Base-by-base conservation (phyloP, 2,888 invertebrate genomes). In the Theretra japonica region DNA sequence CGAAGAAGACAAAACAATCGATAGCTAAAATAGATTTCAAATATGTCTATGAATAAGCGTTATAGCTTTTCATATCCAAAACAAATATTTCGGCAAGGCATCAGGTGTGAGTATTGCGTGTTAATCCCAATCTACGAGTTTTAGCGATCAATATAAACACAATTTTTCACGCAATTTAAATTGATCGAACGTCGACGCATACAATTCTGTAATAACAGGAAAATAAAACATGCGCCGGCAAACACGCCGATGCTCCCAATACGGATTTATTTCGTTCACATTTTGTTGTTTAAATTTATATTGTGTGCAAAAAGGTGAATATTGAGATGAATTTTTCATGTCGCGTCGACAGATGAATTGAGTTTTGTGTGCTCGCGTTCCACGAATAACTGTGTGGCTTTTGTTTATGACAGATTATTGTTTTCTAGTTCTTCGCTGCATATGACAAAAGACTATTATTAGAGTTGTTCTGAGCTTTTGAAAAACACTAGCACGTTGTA, bases 201-300 rank as follows among this genome's bases (percentile, higher is more conserved):
- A 73, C 74, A 56, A 56, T 69, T 30, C 28, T 11, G 50, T 69
- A 62, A 75, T 73, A 75, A 73, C 70, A 73, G 70, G 75, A 79
- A 76, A 75, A 76, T 78, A 76, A 76, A 82, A 82, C 78, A 81
- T 78, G 76, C 76, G 75, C 60, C 70, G 68, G 69, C 73, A 74
- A 79, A 78, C 73, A 78, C 70, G 70, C 69, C 70, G 7, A 70
- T 60, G 70, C 41, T 74, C 72, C 69, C 73, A 77, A 81, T 80
- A 73, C 68, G 74, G 68, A 74, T 78, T 78, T 77, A 75, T 74
- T 74, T 56, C 74, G 68, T 58, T 69, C 71, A 72, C 59, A 75
- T 74, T 73, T 73, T 58, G 72, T 71, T 71, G 74, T 69, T 70
- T 59, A 59, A 71, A 74, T 71, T 69, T 53, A 33, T 60, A 60